These are phyloP conservation scores for Phallusia fumigata DNA, from an alignment of 23 tunicate genomes.

Conservation along the genomic window DNA sequence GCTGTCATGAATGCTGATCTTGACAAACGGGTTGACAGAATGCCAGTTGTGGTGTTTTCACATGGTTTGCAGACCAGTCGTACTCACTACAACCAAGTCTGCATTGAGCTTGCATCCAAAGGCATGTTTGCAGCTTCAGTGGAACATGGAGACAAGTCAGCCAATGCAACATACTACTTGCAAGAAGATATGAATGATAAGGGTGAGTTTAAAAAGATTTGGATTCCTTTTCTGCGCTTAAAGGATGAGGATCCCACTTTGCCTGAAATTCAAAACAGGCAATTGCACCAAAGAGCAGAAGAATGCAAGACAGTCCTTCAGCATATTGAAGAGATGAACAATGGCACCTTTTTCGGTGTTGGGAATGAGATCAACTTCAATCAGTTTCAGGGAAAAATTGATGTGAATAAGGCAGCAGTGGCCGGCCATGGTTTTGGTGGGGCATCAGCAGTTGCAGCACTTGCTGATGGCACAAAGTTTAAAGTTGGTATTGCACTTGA, in stretches of 20 bases:
- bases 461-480: slow-evolving; percentile 47
- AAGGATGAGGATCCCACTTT: slow-evolving; percentile 16
- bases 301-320: slow-evolving; percentile 43
- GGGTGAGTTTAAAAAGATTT: background rate
- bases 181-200: background rate
- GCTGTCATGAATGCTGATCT: slow-evolving; percentile 38
- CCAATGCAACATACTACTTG: slow-evolving; percentile 43
- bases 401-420: slow-evolving; percentile 60
- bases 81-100: slow-evolving; percentile 33
- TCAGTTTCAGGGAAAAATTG: slow-evolving; percentile 39
- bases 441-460: slow-evolving; percentile 50
- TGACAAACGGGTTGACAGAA: background rate
- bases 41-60: slow-evolving; percentile 76
- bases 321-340: slow-evolving; percentile 46
- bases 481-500: slow-evolving; percentile 79
- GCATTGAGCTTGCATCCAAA: slow-evolving; percentile 73
- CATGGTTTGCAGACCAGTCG: slow-evolving; percentile 64
- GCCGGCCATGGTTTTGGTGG: slow-evolving; percentile 91
- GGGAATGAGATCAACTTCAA: slow-evolving; percentile 29
- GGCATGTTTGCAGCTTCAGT: slow-evolving; percentile 79
- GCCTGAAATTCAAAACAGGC: slow-evolving; percentile 46
- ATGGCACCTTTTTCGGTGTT: slow-evolving; percentile 27
- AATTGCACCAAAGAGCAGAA: slow-evolving; percentile 52
- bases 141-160: slow-evolving; percentile 77
- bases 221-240: background rate